Conservation (phyloP, 2,888 invertebrate species). For the Tetanocera ferruginea region DNA sequence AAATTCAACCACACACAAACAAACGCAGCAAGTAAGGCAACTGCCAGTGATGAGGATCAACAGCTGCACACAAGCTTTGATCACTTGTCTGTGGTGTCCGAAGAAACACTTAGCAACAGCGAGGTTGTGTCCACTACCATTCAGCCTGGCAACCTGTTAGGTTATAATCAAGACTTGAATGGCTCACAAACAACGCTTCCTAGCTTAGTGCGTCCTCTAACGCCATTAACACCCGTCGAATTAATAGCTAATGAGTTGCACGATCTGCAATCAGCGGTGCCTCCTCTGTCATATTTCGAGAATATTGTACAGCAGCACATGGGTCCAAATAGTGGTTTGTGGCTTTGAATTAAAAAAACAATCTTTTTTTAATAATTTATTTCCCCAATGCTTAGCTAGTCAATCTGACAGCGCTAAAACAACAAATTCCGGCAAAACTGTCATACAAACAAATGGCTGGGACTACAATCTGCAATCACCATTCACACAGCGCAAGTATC, state of each 20-base stretch:
- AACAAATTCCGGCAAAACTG: conserved; percentile 60
- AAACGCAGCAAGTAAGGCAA: conserved; percentile 23
- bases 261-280: conserved; percentile 66
- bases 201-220: conserved; percentile 59
- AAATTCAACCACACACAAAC: conserved; percentile 3
- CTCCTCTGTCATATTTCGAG: conserved; percentile 69
- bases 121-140: conserved; percentile 52
- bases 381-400: conserved; percentile 47
- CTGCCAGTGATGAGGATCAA: conserved; percentile 41
- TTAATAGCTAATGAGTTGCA: conserved; percentile 63
- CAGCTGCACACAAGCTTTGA: conserved; percentile 72
- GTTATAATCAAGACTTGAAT: conserved; percentile 55
- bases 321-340: conserved; percentile 58
- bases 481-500: conserved; percentile 61
- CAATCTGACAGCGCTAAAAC: conserved; percentile 60
- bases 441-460: conserved; percentile 68
- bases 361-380: neutral
- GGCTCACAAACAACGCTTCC: conserved; percentile 59
- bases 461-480: conserved; percentile 67
- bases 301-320: conserved; percentile 66
- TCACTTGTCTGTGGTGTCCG: conserved; percentile 82
- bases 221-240: conserved; percentile 65
- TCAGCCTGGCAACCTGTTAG: conserved; percentile 54
- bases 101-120: conserved; percentile 74
- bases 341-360: neutral